A percentile compares a stretch with the other conserved stretches of the same genome.
Evolutionary conservation across 1,140 invertebrate genomes (phyloP).

Genomic region (Lordiphosa mommai): DNA sequence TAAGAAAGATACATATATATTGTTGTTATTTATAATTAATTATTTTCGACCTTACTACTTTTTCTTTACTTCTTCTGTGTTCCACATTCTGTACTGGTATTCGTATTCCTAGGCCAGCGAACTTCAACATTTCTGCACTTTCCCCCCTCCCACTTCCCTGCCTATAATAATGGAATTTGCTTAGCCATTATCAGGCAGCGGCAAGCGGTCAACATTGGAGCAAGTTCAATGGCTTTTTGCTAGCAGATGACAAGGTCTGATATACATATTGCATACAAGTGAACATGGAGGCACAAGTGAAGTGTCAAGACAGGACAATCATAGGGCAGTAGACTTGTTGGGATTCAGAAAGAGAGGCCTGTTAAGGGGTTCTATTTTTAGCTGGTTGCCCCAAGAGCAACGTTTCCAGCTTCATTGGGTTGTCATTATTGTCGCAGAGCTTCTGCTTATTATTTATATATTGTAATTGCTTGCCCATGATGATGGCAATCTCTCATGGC

Average conservation of each 20-base stretch:
- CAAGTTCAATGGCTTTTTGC: conserved; percentile 40
- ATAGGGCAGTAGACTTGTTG: too few relatives aligned
- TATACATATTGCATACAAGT: conserved; percentile 1
- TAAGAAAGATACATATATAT: not conserved
- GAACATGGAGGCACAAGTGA: too few relatives aligned
- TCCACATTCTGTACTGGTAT: too few relatives aligned
- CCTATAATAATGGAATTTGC: conserved; percentile 30
- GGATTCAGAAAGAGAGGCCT: too few relatives aligned
- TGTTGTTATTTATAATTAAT: too few relatives aligned
- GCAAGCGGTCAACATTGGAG: conserved; percentile 1
- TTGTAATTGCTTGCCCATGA: conserved; percentile 50
- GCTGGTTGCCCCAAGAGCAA: not conserved
- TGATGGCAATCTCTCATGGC: conserved; percentile 21
- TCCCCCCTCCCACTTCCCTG: too few relatives aligned
- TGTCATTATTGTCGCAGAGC: conserved; percentile 41
- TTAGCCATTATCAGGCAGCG: conserved; percentile 28
- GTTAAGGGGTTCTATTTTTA: conserved; percentile 9
- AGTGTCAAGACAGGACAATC: too few relatives aligned
- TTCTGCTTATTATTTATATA: conserved; percentile 62
- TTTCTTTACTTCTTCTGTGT: too few relatives aligned
- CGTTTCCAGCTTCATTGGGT: conserved; percentile 14
- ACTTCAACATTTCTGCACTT: too few relatives aligned
- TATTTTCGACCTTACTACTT: too few relatives aligned
- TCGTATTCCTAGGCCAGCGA: too few relatives aligned
- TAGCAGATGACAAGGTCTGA: conserved; percentile 23